A percentile compares a stretch with the other conserved stretches of the same genome.
Evolutionary conservation across 2,797 vertebrate species (phyloP).

Genomic region (Pipistrellus pygmaeus): DNA sequence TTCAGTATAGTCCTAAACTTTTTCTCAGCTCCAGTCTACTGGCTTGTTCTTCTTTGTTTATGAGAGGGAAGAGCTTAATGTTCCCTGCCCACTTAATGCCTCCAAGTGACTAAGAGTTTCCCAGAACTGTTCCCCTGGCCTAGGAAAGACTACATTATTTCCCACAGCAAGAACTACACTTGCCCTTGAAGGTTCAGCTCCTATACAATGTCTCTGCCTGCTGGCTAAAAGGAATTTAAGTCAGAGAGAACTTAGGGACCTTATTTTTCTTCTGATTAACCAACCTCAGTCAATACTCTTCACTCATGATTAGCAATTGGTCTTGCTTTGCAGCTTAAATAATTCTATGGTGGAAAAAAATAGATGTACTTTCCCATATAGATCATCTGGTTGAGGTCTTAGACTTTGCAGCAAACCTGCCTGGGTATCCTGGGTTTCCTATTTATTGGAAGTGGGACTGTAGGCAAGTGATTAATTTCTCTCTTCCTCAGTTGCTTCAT

Average conservation of each 20-base stretch:
- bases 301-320: constrained; percentile 3
- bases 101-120: neutral
- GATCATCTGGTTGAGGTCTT: neutral
- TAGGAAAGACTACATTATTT: neutral
- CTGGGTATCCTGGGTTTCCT: neutral
- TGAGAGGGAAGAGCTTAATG: neutral
- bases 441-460: neutral
- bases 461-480: neutral
- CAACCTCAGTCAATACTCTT: neutral
- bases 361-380: neutral
- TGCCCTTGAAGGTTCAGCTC: neutral
- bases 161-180: neutral
- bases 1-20: neutral
- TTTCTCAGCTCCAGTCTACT: neutral
- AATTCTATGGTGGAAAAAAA: constrained; percentile 33
- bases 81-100: neutral
- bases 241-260: neutral
- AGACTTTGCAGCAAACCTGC: neutral
- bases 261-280: constrained; percentile 25
- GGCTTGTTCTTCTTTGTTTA: neutral
- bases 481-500: neutral
- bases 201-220: neutral
- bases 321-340: constrained; percentile 35
- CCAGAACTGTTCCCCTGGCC: neutral
- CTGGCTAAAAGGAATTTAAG: neutral